Base-by-base conservation (phyloP, 2,888 invertebrate species). In the Ypsolopha scabrella region DNA sequence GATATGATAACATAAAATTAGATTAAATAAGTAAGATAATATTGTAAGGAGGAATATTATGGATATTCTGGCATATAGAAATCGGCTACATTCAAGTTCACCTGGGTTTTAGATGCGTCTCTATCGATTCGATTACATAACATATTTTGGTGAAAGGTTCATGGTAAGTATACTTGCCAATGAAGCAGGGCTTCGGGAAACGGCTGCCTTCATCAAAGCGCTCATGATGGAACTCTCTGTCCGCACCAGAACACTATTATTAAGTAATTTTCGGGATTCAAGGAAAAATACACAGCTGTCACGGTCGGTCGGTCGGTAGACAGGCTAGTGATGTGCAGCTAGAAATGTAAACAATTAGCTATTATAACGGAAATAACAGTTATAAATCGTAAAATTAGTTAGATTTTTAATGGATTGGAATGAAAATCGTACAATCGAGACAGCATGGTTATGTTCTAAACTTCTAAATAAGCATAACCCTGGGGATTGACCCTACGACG, bases 171-270 rank as follows among this genome's bases (percentile, higher is more conserved):
- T 48, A 71, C 77, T 68, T 60, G 85, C 86, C 77, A 85, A 67
- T 50, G 80, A 69, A 54, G 75, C 76, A 58, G 81, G 83, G 67
- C 75, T 85, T 62, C 81, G 79, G 51, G 76, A 73, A 56, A 80
- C 59, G 48, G 81, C 70, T 55, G 76, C 76, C 67, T 82, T 87
- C 70, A 86, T 75, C 69, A 87, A 62, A 75, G 80, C 78, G 80
- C 86, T 87, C 87, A 87, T 87, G 85, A 85, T 86, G 85, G 82
- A 83, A 86, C 85, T 83, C 83, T 75, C 81, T 85, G 69, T 80
- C 76, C 85, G 85, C 86, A 86, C 86, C 66, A 57, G 75, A 81
- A 80, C 65, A 80, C 82, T 77, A 53, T 50, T 41, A 41, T 6
- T 34, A 24, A 38, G 9, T 46, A 46, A 45, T 33, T 38, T 41